Evolutionary conservation across 2,888 invertebrate species (phyloP).

Genomic region (Choreutis nemorana): DNA sequence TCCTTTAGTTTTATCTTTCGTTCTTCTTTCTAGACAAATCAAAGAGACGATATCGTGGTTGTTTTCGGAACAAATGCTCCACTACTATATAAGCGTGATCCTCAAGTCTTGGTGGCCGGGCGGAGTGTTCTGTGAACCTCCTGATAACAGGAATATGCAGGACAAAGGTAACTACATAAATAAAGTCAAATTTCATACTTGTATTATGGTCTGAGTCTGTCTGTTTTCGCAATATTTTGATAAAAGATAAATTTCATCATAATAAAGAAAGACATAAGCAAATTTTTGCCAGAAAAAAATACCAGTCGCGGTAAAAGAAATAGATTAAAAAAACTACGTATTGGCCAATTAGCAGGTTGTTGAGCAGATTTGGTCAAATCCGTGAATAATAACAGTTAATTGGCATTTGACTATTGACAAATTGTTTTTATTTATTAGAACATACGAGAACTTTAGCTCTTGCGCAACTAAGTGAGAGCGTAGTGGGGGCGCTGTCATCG

Average conservation of each 20-base stretch:
- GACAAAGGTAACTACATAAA: conserved; percentile 42
- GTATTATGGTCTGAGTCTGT: too few relatives aligned
- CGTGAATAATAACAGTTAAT: too few relatives aligned
- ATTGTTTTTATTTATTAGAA: conserved; percentile 28
- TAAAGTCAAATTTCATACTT: too few relatives aligned
- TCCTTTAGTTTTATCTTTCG: not conserved
- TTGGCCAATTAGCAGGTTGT: too few relatives aligned
- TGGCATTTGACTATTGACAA: too few relatives aligned
- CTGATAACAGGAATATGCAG: conserved; percentile 42
- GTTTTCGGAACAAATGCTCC: conserved; percentile 90
- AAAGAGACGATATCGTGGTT: conserved; percentile 87
- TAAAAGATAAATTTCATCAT: too few relatives aligned
- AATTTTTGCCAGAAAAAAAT: too few relatives aligned
- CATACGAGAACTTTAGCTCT: conserved; percentile 75
- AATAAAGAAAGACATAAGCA: too few relatives aligned
- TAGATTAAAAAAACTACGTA: too few relatives aligned
- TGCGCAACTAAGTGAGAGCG: conserved; percentile 73
- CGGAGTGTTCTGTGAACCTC: conserved; percentile 72
- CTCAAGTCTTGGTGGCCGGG: conserved; percentile 92
- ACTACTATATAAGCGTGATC: conserved; percentile 84
- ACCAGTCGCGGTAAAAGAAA: too few relatives aligned
- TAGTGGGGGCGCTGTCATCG: conserved; percentile 82
- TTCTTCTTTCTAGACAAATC: conserved; percentile 74
- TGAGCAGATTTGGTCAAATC: too few relatives aligned
- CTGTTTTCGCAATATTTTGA: too few relatives aligned